Evolutionary conservation across 2,113 vertebrate species (phyloP), one percentile per base, ranked within the genome.

Genomic region (Australoheros scitulus): DNA sequence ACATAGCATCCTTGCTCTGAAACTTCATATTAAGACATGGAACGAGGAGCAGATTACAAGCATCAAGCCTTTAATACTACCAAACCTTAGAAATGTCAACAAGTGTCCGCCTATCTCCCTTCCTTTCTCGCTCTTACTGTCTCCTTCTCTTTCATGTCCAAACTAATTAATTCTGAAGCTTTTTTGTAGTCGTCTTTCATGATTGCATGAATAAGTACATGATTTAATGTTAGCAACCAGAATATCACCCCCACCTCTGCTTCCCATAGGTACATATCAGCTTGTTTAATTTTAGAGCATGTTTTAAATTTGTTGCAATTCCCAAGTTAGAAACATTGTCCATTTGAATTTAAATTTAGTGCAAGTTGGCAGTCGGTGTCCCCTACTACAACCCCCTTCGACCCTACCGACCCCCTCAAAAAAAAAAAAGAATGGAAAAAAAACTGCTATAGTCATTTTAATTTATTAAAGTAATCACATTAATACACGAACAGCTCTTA

Each of bases 41-140:
- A 80, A 60, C 3, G 14, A 76, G 68, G 9, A 13, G 61, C 72
- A 88, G 89, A 92, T 90, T 87, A 91, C 75, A 90, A 56, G 61
- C 76, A 2, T 68, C 43, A 17, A 88, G 63, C 64, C 84, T 94
- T 94, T 91, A 85, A 92, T 90, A 75, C 78, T 18, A 72, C 52
- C 82, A 83, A 32, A 76, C 63, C 89, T 84, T 80, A 92, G 77
- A 91, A 90, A 92, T 85, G 83, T 91, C 91, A 92, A 91, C 86
- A 92, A 93, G 89, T 86, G 85, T 87, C 89, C 22, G 57, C 83
- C 85, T 68, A 38, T 77, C 79, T 86, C 77, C 77, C 34, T 76
- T 76, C 77, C 79, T 61, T 78, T 85, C 75, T 72, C 5, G 6
- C 50, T 79, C 68, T 80, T 32, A 57, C 81, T 57, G 47, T 74